phyloP scores from a whole-genome alignment of 2,888 invertebrate genomes.

The Thecophora atra region DNA sequence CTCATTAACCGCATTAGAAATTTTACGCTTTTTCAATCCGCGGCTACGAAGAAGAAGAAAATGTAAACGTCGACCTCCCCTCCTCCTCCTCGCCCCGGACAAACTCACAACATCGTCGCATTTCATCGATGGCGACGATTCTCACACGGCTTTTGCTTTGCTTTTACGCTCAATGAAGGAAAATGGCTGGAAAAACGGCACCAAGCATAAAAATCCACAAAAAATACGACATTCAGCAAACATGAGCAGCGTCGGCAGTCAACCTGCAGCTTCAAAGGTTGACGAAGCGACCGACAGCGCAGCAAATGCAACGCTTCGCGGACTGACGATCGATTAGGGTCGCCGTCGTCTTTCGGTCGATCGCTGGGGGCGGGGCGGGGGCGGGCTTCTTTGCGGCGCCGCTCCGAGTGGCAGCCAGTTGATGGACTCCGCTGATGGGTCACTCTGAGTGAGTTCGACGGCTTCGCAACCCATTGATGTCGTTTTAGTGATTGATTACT shows the following conservation, averaged over 20 bases:
- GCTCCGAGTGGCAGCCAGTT: not conserved
- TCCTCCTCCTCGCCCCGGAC: not conserved
- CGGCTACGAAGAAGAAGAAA: not conserved
- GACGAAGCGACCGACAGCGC: not conserved
- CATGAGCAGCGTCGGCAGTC: not conserved
- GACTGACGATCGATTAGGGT: slow-evolving; percentile 15
- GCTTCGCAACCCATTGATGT: not conserved
- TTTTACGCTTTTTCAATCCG: slow-evolving; percentile 2
- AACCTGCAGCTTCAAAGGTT: not conserved
- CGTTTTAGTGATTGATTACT: not conserved
- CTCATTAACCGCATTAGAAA: slow-evolving; percentile 19
- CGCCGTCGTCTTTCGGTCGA: not conserved
- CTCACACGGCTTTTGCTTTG: not conserved
- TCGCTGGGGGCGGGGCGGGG: not conserved
- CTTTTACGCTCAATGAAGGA: not conserved
- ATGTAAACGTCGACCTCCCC: not conserved
- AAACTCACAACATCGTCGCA: not conserved
- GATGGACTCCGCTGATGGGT: not conserved
- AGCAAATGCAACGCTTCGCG: slow-evolving; percentile 7
- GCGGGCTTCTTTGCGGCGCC: not conserved
- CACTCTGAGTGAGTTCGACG: not conserved
- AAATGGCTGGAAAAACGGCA: not conserved
- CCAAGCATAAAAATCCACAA: not conserved
- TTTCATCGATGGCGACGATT: not conserved
- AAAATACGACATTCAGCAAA: too few relatives aligned